Base-by-base conservation (phyloP, 2,113 vertebrate species). In the Symphodus melops region DNA sequence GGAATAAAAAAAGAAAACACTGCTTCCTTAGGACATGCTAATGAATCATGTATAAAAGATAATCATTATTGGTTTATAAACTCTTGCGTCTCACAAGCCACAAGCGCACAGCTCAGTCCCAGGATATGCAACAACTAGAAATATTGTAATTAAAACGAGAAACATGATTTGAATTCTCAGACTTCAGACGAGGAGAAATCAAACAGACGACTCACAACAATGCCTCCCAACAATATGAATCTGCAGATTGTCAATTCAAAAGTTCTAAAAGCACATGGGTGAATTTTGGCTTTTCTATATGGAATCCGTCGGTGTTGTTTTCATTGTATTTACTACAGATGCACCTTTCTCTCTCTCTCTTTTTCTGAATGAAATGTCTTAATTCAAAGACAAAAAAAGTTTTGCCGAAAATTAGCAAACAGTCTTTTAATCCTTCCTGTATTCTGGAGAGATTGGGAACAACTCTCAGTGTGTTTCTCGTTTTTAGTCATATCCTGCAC, bases 11-110 rank as follows among this genome's bases (percentile, higher is more conserved):
- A 83, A 91, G n/a, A n/a, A 89, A 89, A 64, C 69, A 80, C 48
- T 75, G 61, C 87, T 84, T 90, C 93, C 92, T 90, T 86, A 92
- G 91, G 91, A 93, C 91, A 93, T 92, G 81, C 86, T 92, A 93
- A 92, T 93, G 79, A 93, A 91, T 92, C 91, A 92, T 92, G 91
- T 92, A 92, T 93, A 86, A 89, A 92, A 92, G 84, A 92, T 93
- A 92, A 92, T 92, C 86, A 93, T 88, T 93, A 90, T 93, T 93
- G 88, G 90, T 92, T 94, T 92, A 91, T 89, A 86, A 90, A 85
- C 49, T 72, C 68, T 23, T 64, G 84, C 72, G 75, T 90, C 86
- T 91, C 77, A 85, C 71, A 82, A 89, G 87, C 90, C 88, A 88
- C 87, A 77, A 89, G 88, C 87, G 84, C 70, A 83, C 73, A 82